Evolutionary conservation across 2,797 vertebrate genomes (phyloP).

Genomic region (Valencia hispanica): DNA sequence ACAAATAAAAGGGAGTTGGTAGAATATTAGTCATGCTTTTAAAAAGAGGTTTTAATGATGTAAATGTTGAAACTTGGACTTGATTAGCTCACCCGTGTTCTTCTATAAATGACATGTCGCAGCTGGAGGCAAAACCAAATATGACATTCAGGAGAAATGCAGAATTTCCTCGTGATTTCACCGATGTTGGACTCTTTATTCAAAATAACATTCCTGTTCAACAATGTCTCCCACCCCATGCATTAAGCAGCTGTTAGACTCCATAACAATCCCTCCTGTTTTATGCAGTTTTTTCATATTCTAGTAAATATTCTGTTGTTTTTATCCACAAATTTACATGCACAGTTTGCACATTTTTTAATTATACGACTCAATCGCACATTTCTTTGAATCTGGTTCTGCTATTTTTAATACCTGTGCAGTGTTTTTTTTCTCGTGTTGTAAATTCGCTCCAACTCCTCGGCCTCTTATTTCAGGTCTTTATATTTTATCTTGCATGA

Average conservation of each 20-base stretch:
- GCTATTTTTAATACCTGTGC: too few relatives aligned
- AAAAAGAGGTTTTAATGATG: neutral
- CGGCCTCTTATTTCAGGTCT: too few relatives aligned
- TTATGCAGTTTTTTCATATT: neutral
- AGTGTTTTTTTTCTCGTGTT: too few relatives aligned
- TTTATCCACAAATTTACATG: too few relatives aligned
- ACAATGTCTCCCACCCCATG: too few relatives aligned
- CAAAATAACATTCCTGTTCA: neutral
- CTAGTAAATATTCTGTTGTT: neutral
- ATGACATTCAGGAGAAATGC: constrained; percentile 4
- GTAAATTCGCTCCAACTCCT: too few relatives aligned
- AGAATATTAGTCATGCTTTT: constrained; percentile 1
- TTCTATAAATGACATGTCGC: constrained; percentile 67
- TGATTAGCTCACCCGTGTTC: constrained; percentile 68
- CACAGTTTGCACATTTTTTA: too few relatives aligned
- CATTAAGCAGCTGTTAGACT: neutral
- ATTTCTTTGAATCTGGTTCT: too few relatives aligned
- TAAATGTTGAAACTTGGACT: neutral
- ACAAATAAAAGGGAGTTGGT: constrained; percentile 2
- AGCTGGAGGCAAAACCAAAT: constrained; percentile 40
- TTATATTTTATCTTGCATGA: too few relatives aligned
- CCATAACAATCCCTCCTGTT: neutral
- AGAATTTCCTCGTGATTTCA: neutral
- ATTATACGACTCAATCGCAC: too few relatives aligned
- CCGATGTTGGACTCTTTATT: neutral